Evolutionary conservation across 1,140 invertebrate genomes (phyloP).

Genomic region (Bombus pyrosoma): DNA sequence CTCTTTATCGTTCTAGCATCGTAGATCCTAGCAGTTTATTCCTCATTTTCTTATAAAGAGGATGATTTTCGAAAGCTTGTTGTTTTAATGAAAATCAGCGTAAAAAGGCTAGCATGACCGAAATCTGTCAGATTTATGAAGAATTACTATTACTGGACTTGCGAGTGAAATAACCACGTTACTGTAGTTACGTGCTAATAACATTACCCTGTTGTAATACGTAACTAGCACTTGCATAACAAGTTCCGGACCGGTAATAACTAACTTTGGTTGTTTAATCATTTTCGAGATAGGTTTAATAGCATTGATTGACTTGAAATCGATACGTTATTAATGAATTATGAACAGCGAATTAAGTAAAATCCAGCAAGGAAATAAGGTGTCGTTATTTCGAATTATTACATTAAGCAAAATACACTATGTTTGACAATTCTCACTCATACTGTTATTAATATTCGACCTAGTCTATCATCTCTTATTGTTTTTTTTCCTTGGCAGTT

Average conservation of each 20-base stretch:
- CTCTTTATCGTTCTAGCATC: not conserved
- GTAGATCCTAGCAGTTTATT: too few species aligned
- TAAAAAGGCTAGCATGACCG: not conserved
- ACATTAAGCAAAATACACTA: not conserved
- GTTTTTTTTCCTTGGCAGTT: not conserved
- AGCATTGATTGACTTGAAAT: not conserved
- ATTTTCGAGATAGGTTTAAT: not conserved
- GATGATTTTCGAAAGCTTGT: not conserved
- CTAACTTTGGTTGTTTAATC: constrained; percentile 12
- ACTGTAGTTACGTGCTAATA: not conserved
- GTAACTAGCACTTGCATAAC: not conserved
- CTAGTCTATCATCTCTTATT: not conserved
- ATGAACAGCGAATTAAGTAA: not conserved
- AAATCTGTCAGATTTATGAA: not conserved
- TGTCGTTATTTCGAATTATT: not conserved
- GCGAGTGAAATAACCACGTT: not conserved
- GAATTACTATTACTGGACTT: not conserved
- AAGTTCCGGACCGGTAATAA: not conserved
- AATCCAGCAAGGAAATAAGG: not conserved
- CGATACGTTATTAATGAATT: constrained; percentile 1
- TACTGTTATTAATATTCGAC: not conserved
- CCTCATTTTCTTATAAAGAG: not conserved
- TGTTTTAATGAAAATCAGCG: not conserved
- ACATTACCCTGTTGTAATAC: not conserved
- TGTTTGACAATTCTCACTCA: not conserved